Conservation (phyloP, 2,113 vertebrate genomes). For the Nettapus auritus region DNA sequence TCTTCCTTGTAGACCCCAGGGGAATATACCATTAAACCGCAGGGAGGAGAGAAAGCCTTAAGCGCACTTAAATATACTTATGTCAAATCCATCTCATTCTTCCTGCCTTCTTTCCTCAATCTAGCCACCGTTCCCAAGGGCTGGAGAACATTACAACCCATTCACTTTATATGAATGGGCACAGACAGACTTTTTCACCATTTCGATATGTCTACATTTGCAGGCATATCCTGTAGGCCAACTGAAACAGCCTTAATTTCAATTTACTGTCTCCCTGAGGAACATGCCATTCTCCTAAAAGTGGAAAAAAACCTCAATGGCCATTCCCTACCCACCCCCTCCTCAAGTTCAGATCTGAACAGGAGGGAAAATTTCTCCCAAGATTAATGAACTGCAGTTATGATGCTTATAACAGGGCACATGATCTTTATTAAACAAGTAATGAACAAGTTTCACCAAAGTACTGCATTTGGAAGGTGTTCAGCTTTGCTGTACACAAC, state of each 20-base stretch:
- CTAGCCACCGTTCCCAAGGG: constrained; percentile 89
- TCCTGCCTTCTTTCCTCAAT: constrained; percentile 89
- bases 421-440: constrained; percentile 75
- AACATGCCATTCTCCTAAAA: constrained; percentile 87
- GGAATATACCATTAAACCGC: constrained; percentile 92
- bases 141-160: constrained; percentile 92
- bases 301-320: constrained; percentile 81
- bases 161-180: constrained; percentile 96
- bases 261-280: constrained; percentile 96
- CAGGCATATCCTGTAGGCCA: constrained; percentile 98
- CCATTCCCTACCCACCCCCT: constrained; percentile 45
- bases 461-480: constrained; percentile 56
- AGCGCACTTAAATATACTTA: constrained; percentile 92
- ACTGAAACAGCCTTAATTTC: constrained; percentile 97
- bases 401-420: constrained; percentile 82
- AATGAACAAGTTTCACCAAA: constrained; percentile 65
- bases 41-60: constrained; percentile 89
- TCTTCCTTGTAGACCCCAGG: constrained; percentile 88
- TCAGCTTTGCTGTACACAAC: constrained; percentile 31
- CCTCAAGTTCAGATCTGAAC: constrained; percentile 67
- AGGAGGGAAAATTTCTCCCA: constrained; percentile 82
- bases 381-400: constrained; percentile 85
- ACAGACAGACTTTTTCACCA: constrained; percentile 98
- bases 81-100: constrained; percentile 98
- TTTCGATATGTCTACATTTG: constrained; percentile 92